phyloP scores from a whole-genome alignment of 1,140 invertebrate species.

The Rhagoletis pomonella region DNA sequence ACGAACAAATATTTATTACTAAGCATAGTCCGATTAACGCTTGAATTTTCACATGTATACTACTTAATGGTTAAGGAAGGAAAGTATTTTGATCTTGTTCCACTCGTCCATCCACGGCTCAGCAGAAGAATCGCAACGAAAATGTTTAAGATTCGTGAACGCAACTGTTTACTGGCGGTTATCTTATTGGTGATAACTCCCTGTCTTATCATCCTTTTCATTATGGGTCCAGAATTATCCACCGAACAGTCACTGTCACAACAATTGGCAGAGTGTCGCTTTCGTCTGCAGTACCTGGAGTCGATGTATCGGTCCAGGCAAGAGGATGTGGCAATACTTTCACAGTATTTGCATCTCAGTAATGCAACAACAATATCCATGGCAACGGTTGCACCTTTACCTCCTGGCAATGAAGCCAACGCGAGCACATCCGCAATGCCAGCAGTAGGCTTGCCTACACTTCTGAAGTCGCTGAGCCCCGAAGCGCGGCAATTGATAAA shows the following conservation, averaged over 20 bases:
- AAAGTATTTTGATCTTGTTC: not conserved
- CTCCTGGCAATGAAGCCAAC: slow-evolving; percentile 57
- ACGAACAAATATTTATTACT: not conserved
- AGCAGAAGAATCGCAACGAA: slow-evolving; percentile 9
- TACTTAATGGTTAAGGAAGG: not conserved
- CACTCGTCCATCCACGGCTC: not conserved
- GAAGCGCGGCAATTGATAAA: slow-evolving; percentile 75
- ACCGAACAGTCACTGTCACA: slow-evolving; percentile 82
- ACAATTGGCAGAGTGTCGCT: slow-evolving; percentile 82
- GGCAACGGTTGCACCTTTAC: slow-evolving; percentile 53
- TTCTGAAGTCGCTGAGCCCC: slow-evolving; percentile 75
- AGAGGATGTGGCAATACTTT: slow-evolving; percentile 81
- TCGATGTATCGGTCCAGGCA: slow-evolving; percentile 82
- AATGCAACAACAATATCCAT: slow-evolving; percentile 49
- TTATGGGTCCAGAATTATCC: slow-evolving; percentile 75
- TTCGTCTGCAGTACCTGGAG: slow-evolving; percentile 83
- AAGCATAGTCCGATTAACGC: not conserved
- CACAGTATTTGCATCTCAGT: slow-evolving; percentile 76
- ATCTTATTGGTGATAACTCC: slow-evolving; percentile 76
- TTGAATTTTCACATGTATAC: no score
- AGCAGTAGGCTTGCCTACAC: slow-evolving; percentile 57
- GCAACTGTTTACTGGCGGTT: slow-evolving; percentile 76
- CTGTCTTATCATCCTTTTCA: slow-evolving; percentile 76
- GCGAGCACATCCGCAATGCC: slow-evolving; percentile 34
- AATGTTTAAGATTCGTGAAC: slow-evolving; percentile 67